Evolutionary conservation across 2,797 vertebrate species (phyloP).

Genomic region (Orestias chungarensis): DNA sequence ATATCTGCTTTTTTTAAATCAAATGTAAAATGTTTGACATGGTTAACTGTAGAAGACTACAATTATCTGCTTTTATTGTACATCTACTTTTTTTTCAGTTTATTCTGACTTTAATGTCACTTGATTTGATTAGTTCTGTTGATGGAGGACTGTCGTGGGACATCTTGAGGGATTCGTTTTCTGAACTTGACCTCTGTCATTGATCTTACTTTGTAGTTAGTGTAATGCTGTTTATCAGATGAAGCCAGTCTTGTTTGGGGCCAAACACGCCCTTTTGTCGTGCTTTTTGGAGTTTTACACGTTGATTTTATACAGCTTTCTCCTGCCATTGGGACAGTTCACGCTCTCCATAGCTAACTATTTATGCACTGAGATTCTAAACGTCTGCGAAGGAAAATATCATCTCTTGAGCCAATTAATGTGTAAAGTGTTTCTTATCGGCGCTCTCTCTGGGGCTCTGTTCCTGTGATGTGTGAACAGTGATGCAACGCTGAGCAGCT

Average conservation of each 20-base stretch:
- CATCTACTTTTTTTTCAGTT: neutral
- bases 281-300: neutral
- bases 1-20: neutral
- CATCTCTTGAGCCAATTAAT: conserved; percentile 64
- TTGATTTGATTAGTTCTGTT: conserved; percentile 24
- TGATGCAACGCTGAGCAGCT: conserved; percentile 62
- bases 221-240: conserved; percentile 18
- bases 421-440: conserved; percentile 64
- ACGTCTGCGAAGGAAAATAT: conserved; percentile 53
- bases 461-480: conserved; percentile 67
- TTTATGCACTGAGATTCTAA: conserved; percentile 52
- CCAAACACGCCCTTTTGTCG: conserved; percentile 16
- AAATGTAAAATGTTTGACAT: neutral
- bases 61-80: conserved; percentile 1
- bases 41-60: neutral
- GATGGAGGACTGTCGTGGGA: conserved; percentile 11
- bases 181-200: neutral
- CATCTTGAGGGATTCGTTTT: conserved; percentile 5
- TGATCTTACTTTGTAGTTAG: conserved; percentile 11
- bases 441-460: conserved; percentile 41
- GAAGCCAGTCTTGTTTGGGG: conserved; percentile 16
- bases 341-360: conserved; percentile 40
- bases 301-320: conserved; percentile 2
- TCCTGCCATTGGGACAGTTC: conserved; percentile 28
- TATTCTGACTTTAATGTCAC: conserved; percentile 6